Base-by-base conservation (phyloP, 64 coral and sea anemone species). In the Orbicella faveolata region DNA sequence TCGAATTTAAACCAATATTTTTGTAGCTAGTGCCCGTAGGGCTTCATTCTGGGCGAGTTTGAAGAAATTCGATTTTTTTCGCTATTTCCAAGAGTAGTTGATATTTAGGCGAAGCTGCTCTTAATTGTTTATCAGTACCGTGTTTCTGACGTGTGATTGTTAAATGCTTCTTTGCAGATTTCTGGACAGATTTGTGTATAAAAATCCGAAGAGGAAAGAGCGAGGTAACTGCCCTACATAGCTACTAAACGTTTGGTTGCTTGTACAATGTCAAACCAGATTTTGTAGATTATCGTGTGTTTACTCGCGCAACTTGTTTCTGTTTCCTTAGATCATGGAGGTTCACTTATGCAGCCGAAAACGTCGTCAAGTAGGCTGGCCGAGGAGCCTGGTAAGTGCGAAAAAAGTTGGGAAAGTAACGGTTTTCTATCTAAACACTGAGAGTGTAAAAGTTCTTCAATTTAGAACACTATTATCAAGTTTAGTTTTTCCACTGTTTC, bases 121-220 rank as follows among this genome's bases (percentile, higher is more conserved):
- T n/a, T 88, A 20, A 14, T 9, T 59, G 13, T 59, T 59, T 59
- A 59, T 59, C 55, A 59, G 10, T 12, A 15, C 2, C 13, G 15
- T 16, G 10, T 59, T 16, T 59, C 15, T 59, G 55, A 14, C 15
- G 11, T 59, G 11, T 59, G 55, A 0, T 9, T 59, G 55, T 59
- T 59, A 1, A 59, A 59, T 59, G 15, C 55, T 12, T 15, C 55
- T 59, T 15, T 63, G 61, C 30, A 98, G 96, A 53, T 98, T 98
- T 76, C 78, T 98, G 25, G 96, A 98, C 81, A 88, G 96, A 62
- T 98, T 98, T 89, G 90, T 98, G 18, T 98, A 98, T 76, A 98
- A 95, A 77, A 98, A 98, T 78, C 96, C 96, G 6, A 98, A 98
- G 80, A 93, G 91, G 73, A 98, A 98, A 63, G 87, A 91, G 26